A percentile compares a stretch with the other conserved stretches of the same genome.
These are phyloP conservation scores for Enteromius radiatus DNA, from an alignment of 2,797 vertebrate genomes.

Conservation along the genomic window DNA sequence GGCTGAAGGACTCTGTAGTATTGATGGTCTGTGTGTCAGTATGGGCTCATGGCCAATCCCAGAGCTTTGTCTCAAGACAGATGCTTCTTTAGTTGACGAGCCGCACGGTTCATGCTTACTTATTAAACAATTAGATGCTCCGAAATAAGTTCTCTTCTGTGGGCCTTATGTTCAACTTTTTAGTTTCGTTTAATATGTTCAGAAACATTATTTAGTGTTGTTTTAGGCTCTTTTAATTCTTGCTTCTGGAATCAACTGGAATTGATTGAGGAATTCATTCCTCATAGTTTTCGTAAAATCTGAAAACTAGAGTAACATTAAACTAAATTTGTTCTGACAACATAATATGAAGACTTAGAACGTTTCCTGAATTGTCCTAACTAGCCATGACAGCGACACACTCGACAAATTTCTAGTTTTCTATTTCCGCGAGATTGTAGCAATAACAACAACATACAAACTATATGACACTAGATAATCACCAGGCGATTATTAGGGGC, in stretches of 20 bases:
- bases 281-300: neutral
- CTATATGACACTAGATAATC: too few species aligned
- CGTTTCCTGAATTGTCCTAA: too few species aligned
- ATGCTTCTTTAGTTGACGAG: slow-evolving; percentile 24
- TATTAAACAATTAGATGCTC: slow-evolving; percentile 27
- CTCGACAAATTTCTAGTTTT: too few species aligned
- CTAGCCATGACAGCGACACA: too few species aligned
- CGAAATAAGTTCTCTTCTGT: neutral
- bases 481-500: too few species aligned
- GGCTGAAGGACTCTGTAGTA: slow-evolving; percentile 40
- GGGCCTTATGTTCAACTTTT: slow-evolving; percentile 9
- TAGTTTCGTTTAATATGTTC: neutral
- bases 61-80: slow-evolving; percentile 33
- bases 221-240: neutral
- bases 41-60: slow-evolving; percentile 16
- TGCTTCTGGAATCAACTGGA: neutral
- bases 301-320: neutral
- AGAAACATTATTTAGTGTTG: neutral
- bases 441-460: too few species aligned
- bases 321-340: too few species aligned
- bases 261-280: neutral
- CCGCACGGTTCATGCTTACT: slow-evolving; percentile 28
- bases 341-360: too few species aligned
- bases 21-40: slow-evolving; percentile 45
- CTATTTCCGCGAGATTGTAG: too few species aligned